Percentiles rank a stretch among this genome's conserved stretches.
These are phyloP conservation scores for Podargus strigoides DNA, from an alignment of 2,797 vertebrate genomes.

Conservation along the genomic window DNA sequence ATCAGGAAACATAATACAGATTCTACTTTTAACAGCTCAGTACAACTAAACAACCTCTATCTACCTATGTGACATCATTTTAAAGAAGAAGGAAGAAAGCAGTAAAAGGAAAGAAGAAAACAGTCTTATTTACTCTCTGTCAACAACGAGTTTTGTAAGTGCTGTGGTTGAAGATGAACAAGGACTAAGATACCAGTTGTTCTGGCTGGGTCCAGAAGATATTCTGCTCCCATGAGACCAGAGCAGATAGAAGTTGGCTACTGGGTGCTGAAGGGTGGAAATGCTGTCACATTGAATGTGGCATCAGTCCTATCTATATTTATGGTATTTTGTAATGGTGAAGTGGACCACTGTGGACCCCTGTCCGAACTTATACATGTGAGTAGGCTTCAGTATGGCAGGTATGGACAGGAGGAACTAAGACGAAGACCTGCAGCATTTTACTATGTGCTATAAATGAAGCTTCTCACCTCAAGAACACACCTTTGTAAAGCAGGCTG, in stretches of 20 bases:
- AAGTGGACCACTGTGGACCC: background rate
- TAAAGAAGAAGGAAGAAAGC: background rate
- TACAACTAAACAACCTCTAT: background rate
- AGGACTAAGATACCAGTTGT: background rate
- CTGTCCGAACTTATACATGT: background rate
- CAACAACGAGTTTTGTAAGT: background rate
- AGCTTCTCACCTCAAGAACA: background rate
- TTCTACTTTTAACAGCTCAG: background rate
- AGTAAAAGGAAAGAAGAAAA: background rate
- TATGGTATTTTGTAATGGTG: background rate
- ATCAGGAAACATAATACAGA: background rate
- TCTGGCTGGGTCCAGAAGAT: background rate
- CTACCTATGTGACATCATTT: background rate
- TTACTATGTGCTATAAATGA: background rate
- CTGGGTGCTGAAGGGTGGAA: background rate
- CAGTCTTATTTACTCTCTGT: background rate
- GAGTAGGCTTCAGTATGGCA: background rate
- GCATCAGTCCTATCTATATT: background rate
- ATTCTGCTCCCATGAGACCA: background rate
- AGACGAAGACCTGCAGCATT: background rate
- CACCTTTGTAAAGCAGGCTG: background rate
- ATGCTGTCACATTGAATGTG: background rate
- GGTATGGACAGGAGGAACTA: background rate
- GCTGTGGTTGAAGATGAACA: background rate
- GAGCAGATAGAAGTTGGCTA: background rate